Evolutionary conservation across 1,140 invertebrate species (phyloP), one percentile per base, ranked within the genome.

Genomic region (Sarcophaga peregrina): DNA sequence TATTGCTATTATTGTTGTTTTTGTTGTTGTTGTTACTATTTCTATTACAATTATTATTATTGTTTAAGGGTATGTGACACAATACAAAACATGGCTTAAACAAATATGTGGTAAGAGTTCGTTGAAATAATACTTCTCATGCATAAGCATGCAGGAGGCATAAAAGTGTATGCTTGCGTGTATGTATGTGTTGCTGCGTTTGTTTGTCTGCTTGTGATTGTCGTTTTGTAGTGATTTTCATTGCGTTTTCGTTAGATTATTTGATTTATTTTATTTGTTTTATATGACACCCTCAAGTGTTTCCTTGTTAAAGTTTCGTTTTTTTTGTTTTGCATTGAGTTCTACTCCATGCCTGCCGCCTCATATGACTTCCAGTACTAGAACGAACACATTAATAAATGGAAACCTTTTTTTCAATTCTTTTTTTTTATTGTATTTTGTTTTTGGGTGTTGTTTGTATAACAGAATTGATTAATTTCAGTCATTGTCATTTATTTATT

Each of bases 241-340:
- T 17, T 82, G 47, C 15, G n/a, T 58, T 17, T 82, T 73, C 5
- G n/a, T 58, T 68, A 85, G 86, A 89, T 89, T 89, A 89, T 89
- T 89, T 89, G 87, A 89, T 89, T 89, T 89, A 89, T 89, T 89
- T 89, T 89, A 89, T 89, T 89, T 89, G 87, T 84, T 87, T 87
- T 89, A 85, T 87, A 85, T 88, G 87, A 87, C 87, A 88, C 87
- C 85, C 86, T 87, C 87, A 88, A 88, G 85, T 88, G 85, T 84
- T 88, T 84, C 83, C 85, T 47, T 74, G 74, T 75, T 82, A 73
- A 72, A 62, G 46, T 37, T 37, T 1, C 25, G 25, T 37, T 37
- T 58, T 15, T 58, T n/a, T 58, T 68, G 20, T 68, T 37, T 37
- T 37, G 25, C 25, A 37, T 37, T 37, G 25, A 1, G 25, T 37